These are phyloP conservation scores for Sesamia inferens DNA, from an alignment of 2,888 invertebrate species.

Conservation along the genomic window DNA sequence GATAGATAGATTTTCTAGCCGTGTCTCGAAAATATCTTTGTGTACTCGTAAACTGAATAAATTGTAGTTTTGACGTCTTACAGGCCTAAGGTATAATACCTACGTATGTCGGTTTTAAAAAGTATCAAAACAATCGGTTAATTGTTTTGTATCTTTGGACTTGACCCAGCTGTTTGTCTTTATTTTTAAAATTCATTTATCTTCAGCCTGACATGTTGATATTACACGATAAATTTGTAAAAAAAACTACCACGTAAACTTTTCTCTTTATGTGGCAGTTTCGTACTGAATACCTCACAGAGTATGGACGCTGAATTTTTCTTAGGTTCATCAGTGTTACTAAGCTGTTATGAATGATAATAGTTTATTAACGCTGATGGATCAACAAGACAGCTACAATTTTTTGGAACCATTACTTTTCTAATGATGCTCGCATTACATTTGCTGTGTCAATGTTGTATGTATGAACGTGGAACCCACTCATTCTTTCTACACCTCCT, in stretches of 20 bases:
- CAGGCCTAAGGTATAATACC: neutral
- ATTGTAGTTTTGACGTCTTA: constrained; percentile 11
- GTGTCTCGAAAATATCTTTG: neutral
- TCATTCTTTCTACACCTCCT: neutral
- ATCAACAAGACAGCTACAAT: constrained; percentile 28
- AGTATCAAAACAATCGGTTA: constrained; percentile 33
- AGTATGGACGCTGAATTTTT: constrained; percentile 52
- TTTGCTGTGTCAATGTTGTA: constrained; percentile 13
- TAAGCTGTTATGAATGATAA: neutral
- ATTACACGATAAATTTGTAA: constrained; percentile 13
- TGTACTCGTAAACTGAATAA: neutral
- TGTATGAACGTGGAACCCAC: constrained; percentile 1
- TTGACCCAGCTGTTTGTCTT: constrained; percentile 69
- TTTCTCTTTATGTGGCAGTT: constrained; percentile 24
- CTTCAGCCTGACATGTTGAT: constrained; percentile 40
- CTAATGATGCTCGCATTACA: constrained; percentile 21
- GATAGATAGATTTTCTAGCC: constrained; percentile 22
- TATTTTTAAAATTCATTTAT: constrained; percentile 68
- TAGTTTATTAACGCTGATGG: constrained; percentile 22
- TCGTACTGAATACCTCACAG: neutral
- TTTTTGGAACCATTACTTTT: constrained; percentile 36
- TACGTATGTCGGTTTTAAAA: neutral
- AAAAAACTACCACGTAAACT: too few relatives aligned
- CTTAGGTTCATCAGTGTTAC: neutral
- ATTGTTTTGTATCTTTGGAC: constrained; percentile 62